Conservation (phyloP, 2,888 invertebrate genomes). For the Andricus quercusramuli region DNA sequence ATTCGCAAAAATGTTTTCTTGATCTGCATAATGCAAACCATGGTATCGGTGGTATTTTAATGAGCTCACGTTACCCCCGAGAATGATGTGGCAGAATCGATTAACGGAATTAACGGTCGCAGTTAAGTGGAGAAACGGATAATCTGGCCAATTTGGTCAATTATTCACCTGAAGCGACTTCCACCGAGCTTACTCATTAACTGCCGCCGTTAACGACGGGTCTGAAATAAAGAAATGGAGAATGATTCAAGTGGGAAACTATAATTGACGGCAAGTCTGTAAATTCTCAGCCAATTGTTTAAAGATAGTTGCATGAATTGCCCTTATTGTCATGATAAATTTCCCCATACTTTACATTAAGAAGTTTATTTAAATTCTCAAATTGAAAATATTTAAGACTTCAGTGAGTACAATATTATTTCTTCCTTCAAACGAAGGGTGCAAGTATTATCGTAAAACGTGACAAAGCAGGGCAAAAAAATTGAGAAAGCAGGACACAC, state of each 20-base stretch:
- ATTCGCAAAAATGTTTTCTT: conserved; percentile 32
- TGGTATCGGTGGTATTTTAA: conserved; percentile 27
- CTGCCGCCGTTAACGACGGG: neutral
- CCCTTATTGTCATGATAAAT: no score
- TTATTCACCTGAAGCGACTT: conserved; percentile 25
- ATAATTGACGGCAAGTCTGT: neutral
- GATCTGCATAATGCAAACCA: conserved; percentile 31
- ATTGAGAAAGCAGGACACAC: no score
- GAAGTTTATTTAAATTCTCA: no score
- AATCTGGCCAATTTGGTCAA: conserved; percentile 34
- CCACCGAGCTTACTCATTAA: conserved; percentile 4
- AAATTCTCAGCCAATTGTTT: neutral
- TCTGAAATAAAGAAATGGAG: neutral
- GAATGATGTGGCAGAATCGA: conserved; percentile 35
- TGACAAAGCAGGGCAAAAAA: no score
- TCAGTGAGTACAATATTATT: no score
- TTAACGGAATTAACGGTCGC: conserved; percentile 29
- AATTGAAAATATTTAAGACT: no score
- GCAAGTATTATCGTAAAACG: no score
- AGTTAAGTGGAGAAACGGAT: conserved; percentile 29
- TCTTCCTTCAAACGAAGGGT: no score
- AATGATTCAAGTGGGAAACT: neutral
- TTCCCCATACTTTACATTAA: no score
- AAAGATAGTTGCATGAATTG: no score
- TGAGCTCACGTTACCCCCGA: conserved; percentile 22